phyloP scores from a whole-genome alignment of 2,113 vertebrate genomes.

The Camelus dromedarius region DNA sequence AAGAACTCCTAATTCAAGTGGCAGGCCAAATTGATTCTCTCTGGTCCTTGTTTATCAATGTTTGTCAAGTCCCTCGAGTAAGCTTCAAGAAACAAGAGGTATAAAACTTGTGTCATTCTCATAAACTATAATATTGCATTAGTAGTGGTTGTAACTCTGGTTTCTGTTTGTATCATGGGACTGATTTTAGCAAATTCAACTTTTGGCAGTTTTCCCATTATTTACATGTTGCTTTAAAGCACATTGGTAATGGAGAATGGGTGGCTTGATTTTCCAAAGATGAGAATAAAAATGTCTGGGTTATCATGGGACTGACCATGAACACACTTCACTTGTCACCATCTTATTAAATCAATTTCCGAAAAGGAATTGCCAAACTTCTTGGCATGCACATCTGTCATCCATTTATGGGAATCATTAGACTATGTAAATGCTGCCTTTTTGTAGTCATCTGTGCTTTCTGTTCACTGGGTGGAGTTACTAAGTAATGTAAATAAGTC shows the following conservation, averaged over 20 bases:
- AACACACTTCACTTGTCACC: constrained; percentile 68
- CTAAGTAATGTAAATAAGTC: constrained; percentile 72
- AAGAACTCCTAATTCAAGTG: constrained; percentile 25
- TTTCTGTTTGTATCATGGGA: constrained; percentile 67
- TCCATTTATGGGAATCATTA: constrained; percentile 63
- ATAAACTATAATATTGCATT: constrained; percentile 53
- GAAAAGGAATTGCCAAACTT: constrained; percentile 39
- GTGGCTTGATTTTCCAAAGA: constrained; percentile 65
- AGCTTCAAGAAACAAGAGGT: constrained; percentile 7
- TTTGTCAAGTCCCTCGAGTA: constrained; percentile 36
- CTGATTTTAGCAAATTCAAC: constrained; percentile 63
- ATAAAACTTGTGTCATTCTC: constrained; percentile 50
- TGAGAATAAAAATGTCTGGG: constrained; percentile 57
- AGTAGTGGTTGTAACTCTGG: constrained; percentile 53
- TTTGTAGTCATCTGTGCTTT: constrained; percentile 57
- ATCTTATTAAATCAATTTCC: constrained; percentile 70
- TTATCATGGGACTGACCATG: constrained; percentile 58
- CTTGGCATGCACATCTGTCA: constrained; percentile 54
- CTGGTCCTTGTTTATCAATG: constrained; percentile 41
- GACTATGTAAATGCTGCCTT: constrained; percentile 60
- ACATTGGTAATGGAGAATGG: constrained; percentile 47
- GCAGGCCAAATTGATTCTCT: constrained; percentile 55
- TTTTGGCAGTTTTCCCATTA: constrained; percentile 63
- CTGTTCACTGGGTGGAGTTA: constrained; percentile 64
- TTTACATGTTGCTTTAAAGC: constrained; percentile 63